These are phyloP conservation scores for Dermatemys mawii DNA, from an alignment of 2,113 vertebrate species.

Conservation along the genomic window DNA sequence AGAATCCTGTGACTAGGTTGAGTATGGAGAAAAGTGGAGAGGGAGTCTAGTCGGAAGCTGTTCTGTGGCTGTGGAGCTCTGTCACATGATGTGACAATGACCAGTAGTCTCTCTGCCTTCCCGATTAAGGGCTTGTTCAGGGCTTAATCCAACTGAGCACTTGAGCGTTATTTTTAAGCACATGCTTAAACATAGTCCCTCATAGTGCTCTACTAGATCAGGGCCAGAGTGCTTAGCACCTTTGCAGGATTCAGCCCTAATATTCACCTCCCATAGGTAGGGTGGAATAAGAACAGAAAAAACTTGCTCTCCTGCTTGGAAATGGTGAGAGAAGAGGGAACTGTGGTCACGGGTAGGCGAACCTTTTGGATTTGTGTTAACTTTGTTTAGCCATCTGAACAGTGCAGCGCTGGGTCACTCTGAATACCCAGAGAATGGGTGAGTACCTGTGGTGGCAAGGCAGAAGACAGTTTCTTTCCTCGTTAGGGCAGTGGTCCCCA, in stretches of 20 bases:
- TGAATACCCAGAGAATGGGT: not conserved
- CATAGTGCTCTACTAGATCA: not conserved
- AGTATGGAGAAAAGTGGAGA: not conserved
- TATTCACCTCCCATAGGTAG: not conserved
- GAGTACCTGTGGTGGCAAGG: not conserved
- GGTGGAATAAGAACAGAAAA: not conserved
- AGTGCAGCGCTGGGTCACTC: not conserved
- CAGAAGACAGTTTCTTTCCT: not conserved
- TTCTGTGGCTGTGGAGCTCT: not conserved
- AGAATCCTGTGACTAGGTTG: not conserved
- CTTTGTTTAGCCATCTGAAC: not conserved
- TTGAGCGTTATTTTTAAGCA: not conserved
- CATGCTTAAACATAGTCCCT: not conserved
- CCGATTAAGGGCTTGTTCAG: not conserved
- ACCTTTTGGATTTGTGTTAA: not conserved
- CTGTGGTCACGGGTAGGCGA: not conserved
- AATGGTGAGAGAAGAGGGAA: not conserved
- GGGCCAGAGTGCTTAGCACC: not conserved
- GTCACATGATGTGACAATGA: not conserved
- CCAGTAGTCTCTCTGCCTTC: not conserved
- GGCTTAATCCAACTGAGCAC: not conserved
- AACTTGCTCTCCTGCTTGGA: not conserved
- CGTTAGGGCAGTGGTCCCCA: not conserved
- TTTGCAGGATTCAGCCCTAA: not conserved
- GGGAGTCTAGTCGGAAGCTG: not conserved